Percentiles rank a stretch among this genome's conserved stretches.
These are phyloP conservation scores for Syrrhaptes paradoxus DNA, from an alignment of 2,113 vertebrate genomes.

Conservation along the genomic window DNA sequence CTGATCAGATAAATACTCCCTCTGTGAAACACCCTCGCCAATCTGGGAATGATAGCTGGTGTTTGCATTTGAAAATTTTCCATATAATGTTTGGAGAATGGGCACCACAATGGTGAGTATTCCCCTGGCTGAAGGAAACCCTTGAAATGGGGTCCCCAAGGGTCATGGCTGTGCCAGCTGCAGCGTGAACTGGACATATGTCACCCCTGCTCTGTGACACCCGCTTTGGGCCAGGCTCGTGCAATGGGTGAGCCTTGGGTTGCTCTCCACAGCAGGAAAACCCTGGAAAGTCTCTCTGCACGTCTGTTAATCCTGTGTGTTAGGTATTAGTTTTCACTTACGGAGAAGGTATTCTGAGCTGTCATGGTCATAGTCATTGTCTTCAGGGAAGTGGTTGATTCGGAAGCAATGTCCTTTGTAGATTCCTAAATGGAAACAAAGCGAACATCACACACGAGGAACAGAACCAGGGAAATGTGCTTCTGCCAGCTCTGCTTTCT, in stretches of 20 bases:
- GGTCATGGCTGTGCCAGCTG: background rate
- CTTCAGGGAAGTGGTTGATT: slow-evolving; percentile 97
- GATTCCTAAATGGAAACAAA: slow-evolving; percentile 78
- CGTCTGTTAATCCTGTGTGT: background rate
- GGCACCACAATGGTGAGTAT: accelerated
- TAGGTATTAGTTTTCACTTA: slow-evolving; percentile 71
- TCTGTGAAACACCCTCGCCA: background rate
- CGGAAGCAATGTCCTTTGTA: slow-evolving; percentile 95
- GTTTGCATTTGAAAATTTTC: background rate
- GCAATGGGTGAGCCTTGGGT: background rate
- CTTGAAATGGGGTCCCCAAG: background rate
- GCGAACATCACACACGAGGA: background rate
- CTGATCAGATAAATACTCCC: background rate
- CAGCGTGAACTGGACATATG: accelerated
- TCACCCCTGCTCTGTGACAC: background rate
- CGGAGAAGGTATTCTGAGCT: slow-evolving; percentile 96
- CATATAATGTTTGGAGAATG: background rate
- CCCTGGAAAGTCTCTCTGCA: background rate
- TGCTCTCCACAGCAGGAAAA: background rate
- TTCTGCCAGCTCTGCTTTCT: background rate
- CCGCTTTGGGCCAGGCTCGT: background rate
- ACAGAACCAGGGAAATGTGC: background rate
- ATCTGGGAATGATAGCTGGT: background rate
- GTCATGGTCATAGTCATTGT: slow-evolving; percentile 96
- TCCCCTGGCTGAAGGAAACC: background rate